Evolutionary conservation across 1,140 invertebrate species (phyloP).

Genomic region (Nebria ingens): DNA sequence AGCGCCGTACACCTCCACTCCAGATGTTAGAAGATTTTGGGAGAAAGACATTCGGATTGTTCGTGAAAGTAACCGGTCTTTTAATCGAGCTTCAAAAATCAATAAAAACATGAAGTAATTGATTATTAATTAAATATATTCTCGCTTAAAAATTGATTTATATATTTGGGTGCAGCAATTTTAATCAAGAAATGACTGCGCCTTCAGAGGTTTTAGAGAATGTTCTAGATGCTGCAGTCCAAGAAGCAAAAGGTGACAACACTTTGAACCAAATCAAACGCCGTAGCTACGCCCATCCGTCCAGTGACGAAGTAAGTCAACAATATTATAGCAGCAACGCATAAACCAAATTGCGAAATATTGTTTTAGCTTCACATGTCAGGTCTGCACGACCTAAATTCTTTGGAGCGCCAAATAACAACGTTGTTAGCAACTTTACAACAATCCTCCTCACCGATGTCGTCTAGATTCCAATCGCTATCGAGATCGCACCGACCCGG

Average conservation of each 20-base stretch:
- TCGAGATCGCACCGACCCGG: background rate
- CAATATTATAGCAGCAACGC: background rate
- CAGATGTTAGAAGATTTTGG: slow-evolving; percentile 68
- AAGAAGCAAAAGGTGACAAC: slow-evolving; percentile 54
- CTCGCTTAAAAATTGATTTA: too few species aligned
- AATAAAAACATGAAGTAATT: slow-evolving; percentile 36
- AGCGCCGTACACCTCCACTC: slow-evolving; percentile 63
- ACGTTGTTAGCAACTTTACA: slow-evolving; percentile 30
- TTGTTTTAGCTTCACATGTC: slow-evolving; percentile 13
- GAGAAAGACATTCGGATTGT: slow-evolving; percentile 64
- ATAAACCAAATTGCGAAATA: background rate
- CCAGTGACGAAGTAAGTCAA: slow-evolving; percentile 46
- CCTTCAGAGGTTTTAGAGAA: slow-evolving; percentile 40
- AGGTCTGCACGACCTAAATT: slow-evolving; percentile 33
- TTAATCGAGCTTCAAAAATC: slow-evolving; percentile 34
- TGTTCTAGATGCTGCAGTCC: slow-evolving; percentile 48
- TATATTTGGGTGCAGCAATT: background rate
- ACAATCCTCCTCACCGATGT: background rate
- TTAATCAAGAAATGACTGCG: slow-evolving; percentile 24
- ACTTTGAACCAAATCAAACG: slow-evolving; percentile 58
- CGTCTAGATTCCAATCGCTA: background rate
- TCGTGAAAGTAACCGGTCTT: slow-evolving; percentile 46
- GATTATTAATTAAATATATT: slow-evolving; percentile 11
- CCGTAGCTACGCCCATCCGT: slow-evolving; percentile 57
- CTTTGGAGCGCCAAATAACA: slow-evolving; percentile 36